Evolutionary conservation across 2,888 invertebrate species (phyloP).

Genomic region (Campaea margaritaria): DNA sequence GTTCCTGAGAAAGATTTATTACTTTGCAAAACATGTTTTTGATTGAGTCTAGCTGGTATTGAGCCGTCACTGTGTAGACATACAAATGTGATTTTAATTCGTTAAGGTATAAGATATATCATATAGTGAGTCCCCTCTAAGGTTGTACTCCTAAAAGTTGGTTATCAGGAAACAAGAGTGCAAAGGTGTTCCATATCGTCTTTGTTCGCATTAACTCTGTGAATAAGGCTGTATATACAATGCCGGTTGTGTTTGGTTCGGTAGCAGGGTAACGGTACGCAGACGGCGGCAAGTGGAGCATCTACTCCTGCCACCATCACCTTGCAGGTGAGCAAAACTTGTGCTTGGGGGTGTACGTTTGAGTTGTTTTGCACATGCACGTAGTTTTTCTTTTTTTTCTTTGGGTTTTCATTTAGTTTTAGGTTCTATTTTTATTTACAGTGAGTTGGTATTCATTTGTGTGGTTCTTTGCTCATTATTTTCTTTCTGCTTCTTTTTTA

Average conservation of each 20-base stretch:
- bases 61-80: too few species aligned
- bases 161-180: too few species aligned
- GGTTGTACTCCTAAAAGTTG: too few species aligned
- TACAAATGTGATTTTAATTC: too few species aligned
- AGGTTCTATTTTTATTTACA: not conserved
- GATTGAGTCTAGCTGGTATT: too few species aligned
- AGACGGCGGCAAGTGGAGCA: conserved; percentile 58
- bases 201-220: not conserved
- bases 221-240: conserved; percentile 37
- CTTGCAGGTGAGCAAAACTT: conserved; percentile 68
- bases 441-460: not conserved
- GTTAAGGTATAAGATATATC: too few species aligned
- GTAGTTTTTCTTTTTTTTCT: conserved; percentile 5
- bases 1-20: too few species aligned
- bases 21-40: too few species aligned
- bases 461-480: too few species aligned
- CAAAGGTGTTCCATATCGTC: too few species aligned
- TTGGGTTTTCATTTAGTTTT: not conserved
- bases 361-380: conserved; percentile 2
- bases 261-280: conserved; percentile 68
- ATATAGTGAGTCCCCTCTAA: too few species aligned
- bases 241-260: conserved; percentile 58
- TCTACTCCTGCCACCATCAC: conserved; percentile 75
- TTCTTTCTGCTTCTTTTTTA: not conserved
- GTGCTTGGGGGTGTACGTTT: conserved; percentile 29